Evolutionary conservation across 1,140 invertebrate genomes (phyloP).

Genomic region (Drosophila triauraria): DNA sequence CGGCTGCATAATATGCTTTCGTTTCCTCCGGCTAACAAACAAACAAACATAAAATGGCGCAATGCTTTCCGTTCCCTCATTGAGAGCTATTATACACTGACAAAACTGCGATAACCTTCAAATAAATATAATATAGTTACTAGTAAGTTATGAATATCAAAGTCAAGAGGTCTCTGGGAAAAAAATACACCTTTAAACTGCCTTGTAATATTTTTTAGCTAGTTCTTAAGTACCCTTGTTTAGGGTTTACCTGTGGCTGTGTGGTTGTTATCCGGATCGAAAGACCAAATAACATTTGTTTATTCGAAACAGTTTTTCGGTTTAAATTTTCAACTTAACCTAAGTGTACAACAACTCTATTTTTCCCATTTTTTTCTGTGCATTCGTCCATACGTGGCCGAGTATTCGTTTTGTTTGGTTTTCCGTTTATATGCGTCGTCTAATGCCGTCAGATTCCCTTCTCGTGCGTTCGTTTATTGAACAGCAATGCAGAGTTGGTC

Average conservation of each 20-base stretch:
- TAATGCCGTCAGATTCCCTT: slow-evolving; percentile 39
- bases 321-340: too few relatives aligned
- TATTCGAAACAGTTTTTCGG: too few relatives aligned
- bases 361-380: not conserved
- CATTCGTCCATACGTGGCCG: not conserved
- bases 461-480: slow-evolving; percentile 24
- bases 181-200: not conserved
- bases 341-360: not conserved
- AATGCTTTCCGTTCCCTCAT: slow-evolving; percentile 53
- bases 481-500: slow-evolving; percentile 46
- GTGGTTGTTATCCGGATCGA: too few relatives aligned
- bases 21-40: slow-evolving; percentile 59
- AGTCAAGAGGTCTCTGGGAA: not conserved
- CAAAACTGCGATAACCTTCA: too few relatives aligned
- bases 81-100: slow-evolving; percentile 16
- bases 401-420: slow-evolving; percentile 11
- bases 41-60: slow-evolving; percentile 62
- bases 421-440: slow-evolving; percentile 35
- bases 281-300: too few relatives aligned
- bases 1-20: slow-evolving; percentile 73
- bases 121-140: too few relatives aligned
- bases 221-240: too few relatives aligned
- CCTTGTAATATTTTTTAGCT: too few relatives aligned
- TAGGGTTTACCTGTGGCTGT: too few relatives aligned
- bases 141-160: not conserved